Conservation (phyloP, 2,888 invertebrate species). For the Leistus spinibarbis region DNA sequence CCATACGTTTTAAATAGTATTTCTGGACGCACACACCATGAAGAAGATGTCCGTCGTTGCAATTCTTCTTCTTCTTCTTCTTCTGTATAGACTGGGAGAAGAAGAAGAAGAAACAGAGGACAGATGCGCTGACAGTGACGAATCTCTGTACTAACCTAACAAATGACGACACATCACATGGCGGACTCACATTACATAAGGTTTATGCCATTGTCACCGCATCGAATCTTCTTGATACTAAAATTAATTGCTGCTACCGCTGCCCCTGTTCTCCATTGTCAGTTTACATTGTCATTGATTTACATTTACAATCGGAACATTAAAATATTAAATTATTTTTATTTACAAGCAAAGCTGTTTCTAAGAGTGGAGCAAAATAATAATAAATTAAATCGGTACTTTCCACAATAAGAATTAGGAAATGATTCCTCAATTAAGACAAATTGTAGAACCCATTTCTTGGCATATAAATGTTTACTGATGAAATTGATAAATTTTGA, state of each 20-base stretch:
- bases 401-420: too few relatives aligned
- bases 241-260: neutral
- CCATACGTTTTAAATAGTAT: neutral
- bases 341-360: too few relatives aligned
- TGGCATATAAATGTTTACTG: too few relatives aligned
- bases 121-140: constrained; percentile 14
- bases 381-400: too few relatives aligned
- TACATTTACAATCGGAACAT: neutral
- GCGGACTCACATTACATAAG: constrained; percentile 3
- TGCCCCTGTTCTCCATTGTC: neutral
- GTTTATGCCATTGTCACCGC: neutral
- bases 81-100: neutral
- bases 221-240: neutral
- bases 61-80: too few relatives aligned
- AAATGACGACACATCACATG: constrained; percentile 5
- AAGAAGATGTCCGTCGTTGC: neutral
- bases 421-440: too few relatives aligned
- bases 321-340: neutral
- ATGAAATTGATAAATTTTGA: too few relatives aligned
- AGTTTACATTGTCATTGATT: neutral
- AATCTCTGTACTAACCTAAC: constrained; percentile 14
- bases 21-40: constrained; percentile 5
- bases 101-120: neutral
- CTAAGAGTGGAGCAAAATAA: too few relatives aligned
- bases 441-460: too few relatives aligned